Base-by-base conservation (phyloP, 2,888 invertebrate species). In the Osedax fenrisi region DNA sequence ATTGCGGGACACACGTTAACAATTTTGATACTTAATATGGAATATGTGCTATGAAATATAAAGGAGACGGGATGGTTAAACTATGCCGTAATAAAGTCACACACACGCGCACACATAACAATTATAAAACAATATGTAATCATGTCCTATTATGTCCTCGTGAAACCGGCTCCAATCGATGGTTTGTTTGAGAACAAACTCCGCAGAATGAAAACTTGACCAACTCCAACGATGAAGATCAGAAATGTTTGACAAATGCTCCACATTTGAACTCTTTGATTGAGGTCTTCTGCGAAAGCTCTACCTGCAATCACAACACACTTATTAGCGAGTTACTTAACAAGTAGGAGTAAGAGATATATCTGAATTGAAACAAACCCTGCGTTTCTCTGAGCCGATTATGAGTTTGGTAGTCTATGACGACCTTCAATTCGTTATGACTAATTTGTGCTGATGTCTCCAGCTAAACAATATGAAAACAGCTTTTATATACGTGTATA, bases 351-450 rank as follows among this genome's bases (percentile, higher is more conserved):
- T n/a, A n/a, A n/a, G n/a, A n/a, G n/a, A n/a, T n/a, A n/a, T n/a
- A n/a, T n/a, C n/a, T n/a, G n/a, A n/a, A n/a, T n/a, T n/a, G n/a
- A n/a, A n/a, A n/a, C n/a, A n/a, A 10, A 2, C 94, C 91, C 84
- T 95, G 94, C 1, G 96, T 90, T 86, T 98, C 98, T 73, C 94
- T 88, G 77, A 98, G 86, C 76, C 95, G 88, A 86, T 97, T 95
- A 86, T 97, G 96, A 2, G 97, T 98, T 87, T 98, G 97, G 81
- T 91, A 92, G 85, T 98, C 97, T 78, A 94, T 88, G 74, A 96
- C 91, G 78, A 89, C 89, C 81, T 91, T 92, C 70, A 96, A 86
- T 77, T 91, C 90, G 83, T 92, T 92, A 84, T 96, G 95, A 78
- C 95, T 90, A 83, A 90, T 90, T 83, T 91, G 90, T 2, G 93